Evolutionary conservation across 2,888 invertebrate species (phyloP).

Genomic region (Dusona sp.): DNA sequence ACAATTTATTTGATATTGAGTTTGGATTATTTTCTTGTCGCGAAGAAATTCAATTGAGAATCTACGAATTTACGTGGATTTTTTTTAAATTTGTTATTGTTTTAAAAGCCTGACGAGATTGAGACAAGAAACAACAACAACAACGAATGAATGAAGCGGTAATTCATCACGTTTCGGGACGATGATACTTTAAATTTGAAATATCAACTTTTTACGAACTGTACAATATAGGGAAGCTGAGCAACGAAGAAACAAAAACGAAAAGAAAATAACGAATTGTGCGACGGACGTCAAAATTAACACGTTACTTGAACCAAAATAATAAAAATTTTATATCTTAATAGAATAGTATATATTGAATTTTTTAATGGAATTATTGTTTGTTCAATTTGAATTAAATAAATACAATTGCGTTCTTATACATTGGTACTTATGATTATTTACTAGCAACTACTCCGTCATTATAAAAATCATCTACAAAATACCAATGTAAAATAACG

Average conservation of each 20-base stretch:
- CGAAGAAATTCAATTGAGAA: slow-evolving; percentile 12
- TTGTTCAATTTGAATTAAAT: not conserved
- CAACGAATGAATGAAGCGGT: slow-evolving; percentile 22
- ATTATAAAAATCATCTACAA: not conserved
- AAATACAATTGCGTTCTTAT: not conserved
- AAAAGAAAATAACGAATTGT: not conserved
- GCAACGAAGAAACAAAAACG: slow-evolving; percentile 21
- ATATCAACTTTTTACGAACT: slow-evolving; percentile 27
- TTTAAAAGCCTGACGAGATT: slow-evolving; percentile 19
- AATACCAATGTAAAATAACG: not conserved
- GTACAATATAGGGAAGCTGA: slow-evolving; percentile 34
- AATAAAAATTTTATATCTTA: not conserved
- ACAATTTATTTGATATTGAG: slow-evolving; percentile 53
- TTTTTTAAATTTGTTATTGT: slow-evolving; percentile 4
- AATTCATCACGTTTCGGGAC: slow-evolving; percentile 18
- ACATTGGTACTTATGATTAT: not conserved
- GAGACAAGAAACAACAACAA: slow-evolving; percentile 21
- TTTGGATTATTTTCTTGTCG: slow-evolving; percentile 20
- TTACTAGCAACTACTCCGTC: not conserved
- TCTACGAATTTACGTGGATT: not conserved
- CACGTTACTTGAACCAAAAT: not conserved
- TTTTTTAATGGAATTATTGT: not conserved
- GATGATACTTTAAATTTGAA: not conserved
- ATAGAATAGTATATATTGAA: not conserved
- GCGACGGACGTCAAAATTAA: not conserved